Percentiles rank a stretch among this genome's conserved stretches.
These are phyloP conservation scores for Zophobas atratus DNA, from an alignment of 1,140 invertebrate species.

Conservation along the genomic window DNA sequence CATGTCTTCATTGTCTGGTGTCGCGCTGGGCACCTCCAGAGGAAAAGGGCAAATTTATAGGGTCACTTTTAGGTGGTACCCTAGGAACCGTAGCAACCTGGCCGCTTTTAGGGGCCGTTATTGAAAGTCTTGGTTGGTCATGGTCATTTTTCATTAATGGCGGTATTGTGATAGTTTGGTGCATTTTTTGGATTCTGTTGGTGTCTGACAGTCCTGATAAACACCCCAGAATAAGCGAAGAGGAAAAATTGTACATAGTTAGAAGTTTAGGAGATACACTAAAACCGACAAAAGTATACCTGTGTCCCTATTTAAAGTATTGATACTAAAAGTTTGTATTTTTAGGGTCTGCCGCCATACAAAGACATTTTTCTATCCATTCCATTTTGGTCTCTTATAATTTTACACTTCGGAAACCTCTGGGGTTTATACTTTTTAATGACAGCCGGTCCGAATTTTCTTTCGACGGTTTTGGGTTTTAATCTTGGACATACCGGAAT, in stretches of 20 bases:
- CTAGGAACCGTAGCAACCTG: constrained; percentile 85
- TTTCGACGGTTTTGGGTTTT: constrained; percentile 76
- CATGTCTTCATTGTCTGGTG: constrained; percentile 79
- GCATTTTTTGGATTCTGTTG: constrained; percentile 75
- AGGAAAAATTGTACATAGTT: constrained; percentile 84
- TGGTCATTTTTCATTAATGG: constrained; percentile 82
- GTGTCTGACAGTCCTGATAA: constrained; percentile 80
- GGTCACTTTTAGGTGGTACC: constrained; percentile 81
- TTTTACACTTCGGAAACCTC: constrained; percentile 83
- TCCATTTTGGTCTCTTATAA: constrained; percentile 78
- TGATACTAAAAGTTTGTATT: constrained; percentile 9
- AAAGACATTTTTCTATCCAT: constrained; percentile 74
- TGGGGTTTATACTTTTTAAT: constrained; percentile 89
- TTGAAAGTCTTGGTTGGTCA: constrained; percentile 78
- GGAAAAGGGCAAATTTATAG: constrained; percentile 84
- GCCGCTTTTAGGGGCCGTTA: constrained; percentile 77
- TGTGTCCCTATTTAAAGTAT: too few species aligned
- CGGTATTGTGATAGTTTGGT: constrained; percentile 75
- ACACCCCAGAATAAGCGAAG: constrained; percentile 82
- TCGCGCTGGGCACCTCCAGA: constrained; percentile 83
- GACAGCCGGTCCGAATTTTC: constrained; percentile 91
- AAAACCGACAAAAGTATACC: constrained; percentile 69
- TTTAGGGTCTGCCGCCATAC: constrained; percentile 72
- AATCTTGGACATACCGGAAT: constrained; percentile 81
- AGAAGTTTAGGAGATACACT: constrained; percentile 73